phyloP scores from a whole-genome alignment of 2,797 vertebrate genomes.

The Amblyraja radiata region DNA sequence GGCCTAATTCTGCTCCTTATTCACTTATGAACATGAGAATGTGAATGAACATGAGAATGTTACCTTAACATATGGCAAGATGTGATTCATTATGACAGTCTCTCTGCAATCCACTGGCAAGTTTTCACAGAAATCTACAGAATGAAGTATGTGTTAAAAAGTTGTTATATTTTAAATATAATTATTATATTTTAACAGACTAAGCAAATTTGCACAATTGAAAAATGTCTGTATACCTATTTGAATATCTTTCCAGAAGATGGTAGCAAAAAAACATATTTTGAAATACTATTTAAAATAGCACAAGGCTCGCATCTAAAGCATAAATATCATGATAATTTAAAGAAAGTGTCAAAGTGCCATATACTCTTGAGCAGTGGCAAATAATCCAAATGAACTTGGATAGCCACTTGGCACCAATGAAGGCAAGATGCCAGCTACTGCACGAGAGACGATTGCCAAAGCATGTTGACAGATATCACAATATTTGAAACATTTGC shows the following conservation, averaged over 20 bases:
- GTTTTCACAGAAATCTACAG: constrained; percentile 74
- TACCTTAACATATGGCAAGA: constrained; percentile 78
- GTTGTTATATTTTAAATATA: not conserved
- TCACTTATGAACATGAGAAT: no score
- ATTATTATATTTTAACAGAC: not conserved
- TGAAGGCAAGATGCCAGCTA: not conserved
- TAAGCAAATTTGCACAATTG: not conserved
- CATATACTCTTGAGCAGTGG: not conserved
- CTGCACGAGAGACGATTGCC: not conserved
- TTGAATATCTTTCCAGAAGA: not conserved
- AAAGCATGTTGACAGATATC: not conserved
- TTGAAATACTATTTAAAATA: not conserved
- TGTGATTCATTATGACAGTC: constrained; percentile 77
- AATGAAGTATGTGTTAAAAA: not conserved
- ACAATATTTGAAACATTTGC: constrained; percentile 5
- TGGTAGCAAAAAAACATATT: not conserved
- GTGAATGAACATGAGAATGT: not conserved
- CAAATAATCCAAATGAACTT: constrained; percentile 28
- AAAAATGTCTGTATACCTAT: not conserved
- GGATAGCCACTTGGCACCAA: not conserved
- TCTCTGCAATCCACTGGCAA: constrained; percentile 73
- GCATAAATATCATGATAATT: not conserved
- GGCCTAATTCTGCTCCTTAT: no score
- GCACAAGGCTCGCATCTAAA: not conserved
- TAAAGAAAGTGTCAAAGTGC: not conserved